Evolutionary conservation across 2,113 vertebrate species (phyloP).

Genomic region (Cheilinus undulatus): DNA sequence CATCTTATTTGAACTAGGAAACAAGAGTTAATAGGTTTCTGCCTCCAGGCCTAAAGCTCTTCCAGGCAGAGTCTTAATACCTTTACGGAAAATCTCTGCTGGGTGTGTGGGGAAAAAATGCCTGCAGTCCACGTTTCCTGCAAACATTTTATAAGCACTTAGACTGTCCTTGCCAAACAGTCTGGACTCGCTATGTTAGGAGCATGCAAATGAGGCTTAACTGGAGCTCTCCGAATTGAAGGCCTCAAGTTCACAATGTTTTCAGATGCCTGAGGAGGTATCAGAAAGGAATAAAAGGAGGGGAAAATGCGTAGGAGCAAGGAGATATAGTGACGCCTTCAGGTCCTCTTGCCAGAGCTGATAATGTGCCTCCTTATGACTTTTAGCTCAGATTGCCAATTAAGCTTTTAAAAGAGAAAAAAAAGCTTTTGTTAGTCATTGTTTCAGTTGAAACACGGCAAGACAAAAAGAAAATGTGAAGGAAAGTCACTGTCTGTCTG

Average conservation of each 20-base stretch:
- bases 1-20: slow-evolving; percentile 38
- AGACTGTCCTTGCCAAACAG: slow-evolving; percentile 44
- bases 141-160: slow-evolving; percentile 46
- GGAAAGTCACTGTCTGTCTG: too few relatives aligned
- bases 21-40: slow-evolving; percentile 42
- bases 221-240: slow-evolving; percentile 35
- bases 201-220: slow-evolving; percentile 69
- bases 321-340: background rate
- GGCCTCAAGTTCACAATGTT: slow-evolving; percentile 3
- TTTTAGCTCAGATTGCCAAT: slow-evolving; percentile 7
- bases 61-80: slow-evolving; percentile 35
- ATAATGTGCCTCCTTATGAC: background rate
- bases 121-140: slow-evolving; percentile 15
- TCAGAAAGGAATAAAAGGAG: slow-evolving; percentile 12
- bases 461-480: background rate
- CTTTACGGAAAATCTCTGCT: slow-evolving; percentile 49
- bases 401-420: too few relatives aligned
- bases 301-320: background rate
- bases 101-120: slow-evolving; percentile 27
- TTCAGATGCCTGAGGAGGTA: slow-evolving; percentile 3
- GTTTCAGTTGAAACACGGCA: too few relatives aligned
- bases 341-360: background rate
- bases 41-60: slow-evolving; percentile 31
- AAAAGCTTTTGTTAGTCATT: too few relatives aligned
- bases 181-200: slow-evolving; percentile 50